These are phyloP conservation scores for Dynastes grantii DNA, from an alignment of 2,888 invertebrate species.

Conservation along the genomic window DNA sequence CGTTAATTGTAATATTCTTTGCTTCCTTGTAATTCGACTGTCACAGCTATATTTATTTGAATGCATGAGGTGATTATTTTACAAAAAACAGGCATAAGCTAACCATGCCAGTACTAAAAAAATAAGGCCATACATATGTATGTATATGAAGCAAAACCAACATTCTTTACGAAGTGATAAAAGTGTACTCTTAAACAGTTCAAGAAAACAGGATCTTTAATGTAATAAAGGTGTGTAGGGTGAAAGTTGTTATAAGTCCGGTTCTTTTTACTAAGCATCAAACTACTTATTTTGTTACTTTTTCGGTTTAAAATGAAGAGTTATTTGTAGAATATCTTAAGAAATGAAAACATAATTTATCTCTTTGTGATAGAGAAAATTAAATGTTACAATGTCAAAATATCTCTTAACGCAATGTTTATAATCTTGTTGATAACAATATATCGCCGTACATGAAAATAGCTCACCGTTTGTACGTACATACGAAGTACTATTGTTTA, in stretches of 20 bases:
- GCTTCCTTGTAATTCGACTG: too few species aligned
- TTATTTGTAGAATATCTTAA: not conserved
- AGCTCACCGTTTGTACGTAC: not conserved
- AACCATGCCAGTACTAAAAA: too few species aligned
- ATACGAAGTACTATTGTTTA: slow-evolving; percentile 7
- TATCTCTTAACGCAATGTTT: not conserved
- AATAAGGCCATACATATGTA: too few species aligned
- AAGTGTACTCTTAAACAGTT: not conserved
- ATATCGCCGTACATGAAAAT: not conserved
- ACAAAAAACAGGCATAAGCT: too few species aligned
- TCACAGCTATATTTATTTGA: too few species aligned
- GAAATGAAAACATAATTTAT: not conserved
- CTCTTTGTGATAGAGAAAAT: not conserved
- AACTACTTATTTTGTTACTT: not conserved
- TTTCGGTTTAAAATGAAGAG: not conserved
- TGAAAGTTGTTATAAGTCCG: slow-evolving; percentile 43
- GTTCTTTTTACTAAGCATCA: slow-evolving; percentile 8
- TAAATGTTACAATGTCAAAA: not conserved
- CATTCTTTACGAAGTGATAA: too few species aligned
- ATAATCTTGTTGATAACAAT: slow-evolving; percentile 3
- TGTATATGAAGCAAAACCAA: too few species aligned
- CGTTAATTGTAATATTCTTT: too few species aligned
- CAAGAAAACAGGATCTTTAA: slow-evolving; percentile 14
- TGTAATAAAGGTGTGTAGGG: slow-evolving; percentile 30
- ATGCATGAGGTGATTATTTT: too few species aligned